Evolutionary conservation across 2,113 vertebrate species (phyloP), one percentile per base, ranked within the genome.

Genomic region (Theristicus caerulescens): DNA sequence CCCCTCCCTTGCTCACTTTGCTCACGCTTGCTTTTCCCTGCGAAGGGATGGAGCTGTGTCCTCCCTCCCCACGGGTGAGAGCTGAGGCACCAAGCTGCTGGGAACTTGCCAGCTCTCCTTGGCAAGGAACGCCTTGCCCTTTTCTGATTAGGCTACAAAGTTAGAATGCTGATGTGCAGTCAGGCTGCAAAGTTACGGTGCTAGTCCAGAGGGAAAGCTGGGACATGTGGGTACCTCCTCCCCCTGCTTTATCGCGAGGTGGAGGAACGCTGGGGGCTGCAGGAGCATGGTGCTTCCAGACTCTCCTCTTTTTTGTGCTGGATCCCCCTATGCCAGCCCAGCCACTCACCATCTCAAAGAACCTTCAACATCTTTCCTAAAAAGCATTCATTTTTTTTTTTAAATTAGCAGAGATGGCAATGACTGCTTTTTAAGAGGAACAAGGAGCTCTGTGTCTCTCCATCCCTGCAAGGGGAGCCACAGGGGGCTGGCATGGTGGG

Each of bases 71-170:
- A 49, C 0, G 3, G 90, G 36, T 1, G 1, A 70, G 0, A 54
- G 47, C 0, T 26, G 70, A 51, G 74, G 55, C 52, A 27, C 22
- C 2, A 1, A 42, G 24, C 32, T 4, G 1, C 22, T 2, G 2
- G 42, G 32, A 71, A 6, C 44, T 18, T 18, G 47, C 31, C 0
- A 1, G 29, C 61, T 80, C 58, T 62, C 55, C 36, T 10, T 5
- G 13, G 26, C 22, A 58, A 27, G 40, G 51, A 31, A 1, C 31
- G 34, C 51, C 52, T 78, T 87, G 40, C 46, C 70, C 25, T 74
- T 58, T 90, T 25, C 79, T 62, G 24, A 29, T 87, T 11, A 81
- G 72, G 27, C 34, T 49, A 24, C 16, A 22, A n/a, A 51, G 55
- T 27, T 13, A 11, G 13, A 44, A 54, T 1, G 61, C 61, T n/a